Conservation (phyloP, 2,888 invertebrate genomes). For the Drosophila borborema region DNA sequence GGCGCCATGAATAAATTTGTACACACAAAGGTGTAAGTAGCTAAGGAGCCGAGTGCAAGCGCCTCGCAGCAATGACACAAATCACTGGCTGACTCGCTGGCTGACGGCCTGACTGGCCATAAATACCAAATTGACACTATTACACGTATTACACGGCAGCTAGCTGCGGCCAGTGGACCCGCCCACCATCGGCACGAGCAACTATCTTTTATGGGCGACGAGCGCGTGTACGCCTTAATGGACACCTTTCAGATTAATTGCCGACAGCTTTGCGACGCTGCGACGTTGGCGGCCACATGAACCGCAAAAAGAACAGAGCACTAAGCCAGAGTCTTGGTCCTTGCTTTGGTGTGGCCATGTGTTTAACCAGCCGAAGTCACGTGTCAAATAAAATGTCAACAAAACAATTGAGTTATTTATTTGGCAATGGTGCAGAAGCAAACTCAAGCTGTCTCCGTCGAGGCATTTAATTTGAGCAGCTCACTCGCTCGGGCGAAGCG, state of each 20-base stretch:
- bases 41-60: constrained; percentile 10
- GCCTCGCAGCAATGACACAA: constrained; percentile 51
- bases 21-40: constrained; percentile 14
- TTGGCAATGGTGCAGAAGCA: constrained; percentile 52
- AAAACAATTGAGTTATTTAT: constrained; percentile 85
- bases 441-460: constrained; percentile 35
- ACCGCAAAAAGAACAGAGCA: constrained; percentile 81
- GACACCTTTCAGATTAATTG: constrained; percentile 83
- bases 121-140: constrained; percentile 79
- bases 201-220: constrained; percentile 51
- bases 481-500: constrained; percentile 37
- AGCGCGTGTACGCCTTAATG: constrained; percentile 75
- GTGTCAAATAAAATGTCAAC: constrained; percentile 85
- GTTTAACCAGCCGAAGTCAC: constrained; percentile 83
- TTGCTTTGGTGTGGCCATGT: constrained; percentile 32
- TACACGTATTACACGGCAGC: constrained; percentile 53
- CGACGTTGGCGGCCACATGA: constrained; percentile 72
- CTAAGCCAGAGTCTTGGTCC: constrained; percentile 38
- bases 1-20: constrained; percentile 41
- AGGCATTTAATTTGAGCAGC: constrained; percentile 69
- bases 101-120: constrained; percentile 49
- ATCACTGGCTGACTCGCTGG: constrained; percentile 55
- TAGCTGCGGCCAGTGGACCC: constrained; percentile 15
- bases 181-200: constrained; percentile 10
- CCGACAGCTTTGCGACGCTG: constrained; percentile 60